Evolutionary conservation across 2,113 vertebrate genomes (phyloP).

Genomic region (Cettia cetti): DNA sequence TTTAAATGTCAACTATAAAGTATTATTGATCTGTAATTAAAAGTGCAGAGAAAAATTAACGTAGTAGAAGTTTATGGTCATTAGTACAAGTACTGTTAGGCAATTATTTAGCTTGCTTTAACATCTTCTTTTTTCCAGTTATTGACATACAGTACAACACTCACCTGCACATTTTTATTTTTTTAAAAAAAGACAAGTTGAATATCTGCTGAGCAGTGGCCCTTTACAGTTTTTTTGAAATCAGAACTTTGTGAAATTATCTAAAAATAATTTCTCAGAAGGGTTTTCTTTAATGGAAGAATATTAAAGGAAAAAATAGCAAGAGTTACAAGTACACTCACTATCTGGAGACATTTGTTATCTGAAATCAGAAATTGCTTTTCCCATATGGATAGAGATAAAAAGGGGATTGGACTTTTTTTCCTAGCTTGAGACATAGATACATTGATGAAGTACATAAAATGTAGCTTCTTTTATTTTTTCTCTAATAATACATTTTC

Average conservation of each 20-base stretch:
- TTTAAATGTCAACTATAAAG: slow-evolving; percentile 88
- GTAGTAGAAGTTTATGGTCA: slow-evolving; percentile 81
- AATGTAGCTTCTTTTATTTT: background rate
- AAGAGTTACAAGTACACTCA: background rate
- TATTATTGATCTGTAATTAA: slow-evolving; percentile 87
- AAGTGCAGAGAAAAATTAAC: slow-evolving; percentile 90
- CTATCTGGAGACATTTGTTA: background rate
- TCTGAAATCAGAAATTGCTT: background rate
- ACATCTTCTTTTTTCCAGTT: slow-evolving; percentile 66
- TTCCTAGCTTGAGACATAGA: background rate
- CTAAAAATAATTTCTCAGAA: background rate
- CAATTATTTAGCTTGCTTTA: slow-evolving; percentile 83
- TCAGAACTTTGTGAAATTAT: background rate
- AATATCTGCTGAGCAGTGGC: background rate
- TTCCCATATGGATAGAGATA: background rate
- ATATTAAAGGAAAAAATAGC: background rate
- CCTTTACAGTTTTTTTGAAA: background rate
- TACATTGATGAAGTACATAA: background rate
- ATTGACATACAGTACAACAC: slow-evolving; percentile 72
- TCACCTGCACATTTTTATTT: slow-evolving; percentile 57
- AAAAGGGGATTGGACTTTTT: background rate
- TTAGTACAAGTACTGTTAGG: slow-evolving; percentile 78
- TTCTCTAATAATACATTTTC: background rate
- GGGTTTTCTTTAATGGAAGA: background rate
- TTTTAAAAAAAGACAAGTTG: slow-evolving; percentile 66